A percentile compares a stretch with the other conserved stretches of the same genome.
phyloP scores from a whole-genome alignment of 2,113 vertebrate genomes.

The Ammodytes marinus region DNA sequence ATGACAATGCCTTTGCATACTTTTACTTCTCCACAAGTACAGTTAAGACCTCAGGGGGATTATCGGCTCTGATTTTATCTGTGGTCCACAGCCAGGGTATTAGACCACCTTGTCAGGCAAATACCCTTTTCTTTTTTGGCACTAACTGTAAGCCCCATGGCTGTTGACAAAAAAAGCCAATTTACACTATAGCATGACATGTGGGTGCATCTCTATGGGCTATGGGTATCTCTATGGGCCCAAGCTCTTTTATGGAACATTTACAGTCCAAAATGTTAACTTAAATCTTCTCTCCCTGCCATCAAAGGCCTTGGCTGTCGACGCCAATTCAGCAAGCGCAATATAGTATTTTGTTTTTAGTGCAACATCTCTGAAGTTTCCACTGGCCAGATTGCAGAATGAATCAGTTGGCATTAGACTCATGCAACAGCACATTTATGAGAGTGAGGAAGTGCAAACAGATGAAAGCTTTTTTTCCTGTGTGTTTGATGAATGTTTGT shows the following conservation, averaged over 20 bases:
- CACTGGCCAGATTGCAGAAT: constrained; percentile 77
- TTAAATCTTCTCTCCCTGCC: constrained; percentile 10
- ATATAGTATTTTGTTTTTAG: constrained; percentile 47
- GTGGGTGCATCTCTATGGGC: not conserved
- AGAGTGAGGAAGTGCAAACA: constrained; percentile 77
- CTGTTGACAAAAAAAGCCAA: constrained; percentile 36
- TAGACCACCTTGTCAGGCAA: constrained; percentile 18
- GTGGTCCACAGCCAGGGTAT: constrained; percentile 12
- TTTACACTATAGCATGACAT: constrained; percentile 1
- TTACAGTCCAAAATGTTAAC: constrained; percentile 1
- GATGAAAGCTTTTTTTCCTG: constrained; percentile 87
- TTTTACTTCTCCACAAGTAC: constrained; percentile 13
- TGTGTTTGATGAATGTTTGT: constrained; percentile 97
- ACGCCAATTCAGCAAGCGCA: constrained; percentile 42
- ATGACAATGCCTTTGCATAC: not conserved
- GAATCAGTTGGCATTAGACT: constrained; percentile 85
- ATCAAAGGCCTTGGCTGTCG: constrained; percentile 65
- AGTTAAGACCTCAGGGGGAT: constrained; percentile 37
- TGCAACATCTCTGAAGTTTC: constrained; percentile 65
- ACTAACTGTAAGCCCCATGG: constrained; percentile 33
- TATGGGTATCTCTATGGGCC: not conserved
- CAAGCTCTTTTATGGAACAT: constrained; percentile 16
- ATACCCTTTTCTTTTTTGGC: constrained; percentile 6
- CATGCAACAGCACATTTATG: constrained; percentile 83
- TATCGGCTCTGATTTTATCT: constrained; percentile 46